Evolutionary conservation across 1,140 invertebrate genomes (phyloP), one percentile per base, ranked within the genome.

Genomic region (Oreohelix idahoensis): DNA sequence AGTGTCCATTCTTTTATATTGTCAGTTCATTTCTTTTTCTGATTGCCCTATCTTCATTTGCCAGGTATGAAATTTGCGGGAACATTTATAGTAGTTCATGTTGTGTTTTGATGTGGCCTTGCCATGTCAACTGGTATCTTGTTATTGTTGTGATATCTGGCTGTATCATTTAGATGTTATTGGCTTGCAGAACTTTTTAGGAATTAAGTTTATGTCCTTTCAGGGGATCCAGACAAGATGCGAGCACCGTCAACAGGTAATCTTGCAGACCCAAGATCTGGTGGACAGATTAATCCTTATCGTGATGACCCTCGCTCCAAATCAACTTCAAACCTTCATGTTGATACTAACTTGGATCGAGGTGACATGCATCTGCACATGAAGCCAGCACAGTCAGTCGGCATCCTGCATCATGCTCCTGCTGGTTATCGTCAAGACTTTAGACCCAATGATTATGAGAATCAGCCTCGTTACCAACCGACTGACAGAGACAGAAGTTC

Each of bases 321-420:
- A 75, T 91, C 90, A 17, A 90, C 90, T 35, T 89, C 89, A 15
- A 90, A 89, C 78, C 86, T 91, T 23, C 85, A 87, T 51, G 87
- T 89, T 83, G 89, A 91, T 76, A 88, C 87, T n/a, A 86, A 86
- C 11, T 88, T 88, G 49, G 86, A 88, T 36, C 85, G 85, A 5
- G 78, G 69, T 51, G 87, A 88, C 66, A 63, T 73, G 42, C 66
- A 71, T 11, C 74, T 49, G 15, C 66, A 84, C 13, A 89, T 91
- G 86, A 83, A 86, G 15, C 87, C 87, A 26, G 88, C 89, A 2
- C 86, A 88, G n/a, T 90, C 89, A 38, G 89, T 90, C 5, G 85
- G 88, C 69, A 85, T 88, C n/a, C 85, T 90, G 35, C 87, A 87
- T 45, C 85, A 86, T 49, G 29, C 73, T 13, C 83, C 79, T 36